Base-by-base conservation (phyloP, 2,888 invertebrate genomes). In the Plagodis pulveraria region DNA sequence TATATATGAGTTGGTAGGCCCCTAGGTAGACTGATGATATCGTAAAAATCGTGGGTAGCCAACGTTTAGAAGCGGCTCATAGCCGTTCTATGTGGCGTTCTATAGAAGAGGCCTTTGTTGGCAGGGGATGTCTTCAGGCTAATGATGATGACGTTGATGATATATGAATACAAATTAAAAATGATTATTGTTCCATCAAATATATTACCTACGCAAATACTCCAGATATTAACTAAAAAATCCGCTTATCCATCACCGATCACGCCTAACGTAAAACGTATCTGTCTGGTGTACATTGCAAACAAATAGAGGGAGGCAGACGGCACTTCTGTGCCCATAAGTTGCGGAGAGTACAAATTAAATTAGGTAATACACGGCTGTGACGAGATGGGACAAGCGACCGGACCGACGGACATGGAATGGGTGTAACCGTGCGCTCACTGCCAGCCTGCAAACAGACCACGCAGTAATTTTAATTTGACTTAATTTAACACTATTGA, bases 291-390 rank as follows among this genome's bases (percentile, higher is more conserved):
- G 55, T 58, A 65, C 69, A 67, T 81, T 78, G 81, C 78, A 79
- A 82, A 82, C 84, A 80, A 84, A 83, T 81, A 81, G 74, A 73
- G 75, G 73, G 74, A 73, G 77, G 78, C 83, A 82, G 85, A 81
- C 83, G 80, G 84, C 85, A 84, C 85, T 86, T 86, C 84, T 83
- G 84, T 70, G 78, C 79, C 84, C 85, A 89, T 91, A 91, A 91
- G 91, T 91, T 90, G 86, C 77, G 86, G 82, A 76, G 85, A 84
- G 83, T 87, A 89, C 91, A 90, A 91, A 91, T 91, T 91, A 91
- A 91, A 91, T 91, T 91, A 91, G 90, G 89, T 91, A 89, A 91
- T 90, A 89, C 89, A 86, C 84, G 83, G 77, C 81, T 78, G 87
- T 91, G 91, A 89, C 89, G 89, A 89, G 87, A 80, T 77, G 80